Evolutionary conservation across 1,140 invertebrate species (phyloP).

Genomic region (Dinothrombium tinctorium): DNA sequence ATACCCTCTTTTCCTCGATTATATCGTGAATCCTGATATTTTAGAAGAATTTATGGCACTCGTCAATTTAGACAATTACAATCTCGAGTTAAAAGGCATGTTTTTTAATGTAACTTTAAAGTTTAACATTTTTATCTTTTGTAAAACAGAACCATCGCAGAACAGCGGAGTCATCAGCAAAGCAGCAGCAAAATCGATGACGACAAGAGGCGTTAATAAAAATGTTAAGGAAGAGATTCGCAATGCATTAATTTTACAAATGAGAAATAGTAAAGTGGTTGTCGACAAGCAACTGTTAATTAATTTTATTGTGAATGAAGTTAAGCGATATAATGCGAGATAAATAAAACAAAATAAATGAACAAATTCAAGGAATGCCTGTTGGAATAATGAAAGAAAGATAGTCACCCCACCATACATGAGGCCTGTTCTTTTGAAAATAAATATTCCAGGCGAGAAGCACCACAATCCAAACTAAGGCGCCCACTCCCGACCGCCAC

Average conservation of each 20-base stretch:
- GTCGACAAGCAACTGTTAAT: background rate
- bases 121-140: background rate
- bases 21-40: slow-evolving; percentile 31
- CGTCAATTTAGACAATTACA: slow-evolving; percentile 3
- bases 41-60: slow-evolving; percentile 20
- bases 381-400: slow-evolving; percentile 24
- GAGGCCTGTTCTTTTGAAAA: slow-evolving; percentile 21
- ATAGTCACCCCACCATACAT: slow-evolving; percentile 22
- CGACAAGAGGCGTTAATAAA: slow-evolving; percentile 3
- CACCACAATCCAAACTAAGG: slow-evolving; percentile 19
- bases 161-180: background rate
- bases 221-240: slow-evolving; percentile 4
- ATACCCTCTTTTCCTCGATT: slow-evolving; percentile 12
- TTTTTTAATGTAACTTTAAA: background rate
- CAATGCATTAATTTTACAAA: slow-evolving; percentile 1
- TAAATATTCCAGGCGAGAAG: slow-evolving; percentile 22
- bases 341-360: no score
- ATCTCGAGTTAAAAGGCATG: slow-evolving; percentile 18
- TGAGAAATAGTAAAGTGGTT: background rate
- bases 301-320: slow-evolving; percentile 1
- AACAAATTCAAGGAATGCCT: slow-evolving; percentile 18
- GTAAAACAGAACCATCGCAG: background rate
- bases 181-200: background rate
- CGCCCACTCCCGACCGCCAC: slow-evolving; percentile 21
- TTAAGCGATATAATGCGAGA: no score